Base-by-base conservation (phyloP, 2,797 vertebrate genomes). In the Acanthurus lineatus region DNA sequence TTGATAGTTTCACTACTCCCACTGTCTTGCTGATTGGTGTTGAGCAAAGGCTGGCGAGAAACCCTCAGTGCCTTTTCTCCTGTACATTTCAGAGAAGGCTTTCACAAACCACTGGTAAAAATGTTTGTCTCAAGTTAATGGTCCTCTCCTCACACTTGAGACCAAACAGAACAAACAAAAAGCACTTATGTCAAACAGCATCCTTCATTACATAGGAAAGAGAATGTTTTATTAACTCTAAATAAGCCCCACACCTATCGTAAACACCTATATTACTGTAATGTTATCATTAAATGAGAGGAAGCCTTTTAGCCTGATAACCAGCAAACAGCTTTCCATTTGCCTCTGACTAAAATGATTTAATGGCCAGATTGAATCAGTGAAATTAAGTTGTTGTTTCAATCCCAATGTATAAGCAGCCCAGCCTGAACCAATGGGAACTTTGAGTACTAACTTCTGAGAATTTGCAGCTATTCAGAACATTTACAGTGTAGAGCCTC, bases 91-190 rank as follows among this genome's bases (percentile, higher is more conserved):
- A 90, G 84, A 82, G 85, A 88, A 90, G 83, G 93, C 94, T 94
- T 94, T 95, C 93, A 95, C 91, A 94, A 93, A 94, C 93, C 94
- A 75, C 94, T 92, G 90, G 93, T 93, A 94, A 94, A 94, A 94
- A 93, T 93, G 91, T 93, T 92, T 93, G 90, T 93, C 91, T 94
- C 84, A 92, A 92, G 90, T 95, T 94, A 95, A 94, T 95, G 94
- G 93, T 92, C 81, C 82, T 92, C 87, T 84, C 75, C 86, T 93
- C 92, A 92, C 93, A 93, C 94, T 89, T 78, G 93, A 95, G 94
- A 94, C 93, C 91, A 92, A 92, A 92, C 87, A 91, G 89, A 93
- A 93, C 93, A 94, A 94, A 94, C 93, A 95, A 94, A 94, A 92
- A 94, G 93, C 94, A 95, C 94, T 95, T 94, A 95, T 89, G 89